Conservation (phyloP, 2,797 vertebrate genomes). For the Thamnophis elegans region DNA sequence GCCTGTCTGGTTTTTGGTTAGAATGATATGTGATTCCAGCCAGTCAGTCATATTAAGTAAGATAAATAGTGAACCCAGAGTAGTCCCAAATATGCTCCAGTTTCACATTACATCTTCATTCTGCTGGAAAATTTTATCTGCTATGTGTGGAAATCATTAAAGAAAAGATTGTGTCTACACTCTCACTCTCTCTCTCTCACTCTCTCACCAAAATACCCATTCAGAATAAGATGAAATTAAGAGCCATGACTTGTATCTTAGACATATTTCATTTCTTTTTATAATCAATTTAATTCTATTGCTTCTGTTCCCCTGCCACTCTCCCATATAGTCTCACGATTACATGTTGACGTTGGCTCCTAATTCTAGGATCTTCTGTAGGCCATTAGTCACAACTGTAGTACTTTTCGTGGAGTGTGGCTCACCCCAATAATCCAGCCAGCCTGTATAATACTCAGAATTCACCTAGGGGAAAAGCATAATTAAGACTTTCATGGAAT, state of each 20-base stretch:
- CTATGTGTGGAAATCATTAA: neutral
- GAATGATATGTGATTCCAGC: neutral
- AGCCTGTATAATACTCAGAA: slow-evolving; percentile 97
- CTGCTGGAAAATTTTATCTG: neutral
- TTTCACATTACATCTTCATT: neutral
- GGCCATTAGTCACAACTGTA: slow-evolving; percentile 73
- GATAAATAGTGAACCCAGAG: neutral
- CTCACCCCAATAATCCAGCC: slow-evolving; percentile 97
- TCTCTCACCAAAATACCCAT: neutral
- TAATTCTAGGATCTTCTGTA: slow-evolving; percentile 83
- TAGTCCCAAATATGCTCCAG: neutral
- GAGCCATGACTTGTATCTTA: neutral
- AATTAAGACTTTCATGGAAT: neutral
- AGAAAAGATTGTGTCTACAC: neutral
- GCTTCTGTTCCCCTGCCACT: slow-evolving; percentile 26
- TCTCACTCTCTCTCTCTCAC: too few relatives aligned
- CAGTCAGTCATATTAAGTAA: neutral
- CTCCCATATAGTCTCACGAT: slow-evolving; percentile 41
- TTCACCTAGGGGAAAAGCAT: slow-evolving; percentile 81
- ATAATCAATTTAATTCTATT: neutral
- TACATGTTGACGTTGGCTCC: slow-evolving; percentile 96
- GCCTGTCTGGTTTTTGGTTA: neutral
- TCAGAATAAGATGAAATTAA: neutral
- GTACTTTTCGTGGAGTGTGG: slow-evolving; percentile 76
- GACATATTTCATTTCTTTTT: neutral